Percentiles rank a stretch among this genome's conserved stretches.
These are phyloP conservation scores for Hormiphora californensis DNA, from an alignment of 37 sponge, comb jelly and placozoan species.

Conservation along the genomic window DNA sequence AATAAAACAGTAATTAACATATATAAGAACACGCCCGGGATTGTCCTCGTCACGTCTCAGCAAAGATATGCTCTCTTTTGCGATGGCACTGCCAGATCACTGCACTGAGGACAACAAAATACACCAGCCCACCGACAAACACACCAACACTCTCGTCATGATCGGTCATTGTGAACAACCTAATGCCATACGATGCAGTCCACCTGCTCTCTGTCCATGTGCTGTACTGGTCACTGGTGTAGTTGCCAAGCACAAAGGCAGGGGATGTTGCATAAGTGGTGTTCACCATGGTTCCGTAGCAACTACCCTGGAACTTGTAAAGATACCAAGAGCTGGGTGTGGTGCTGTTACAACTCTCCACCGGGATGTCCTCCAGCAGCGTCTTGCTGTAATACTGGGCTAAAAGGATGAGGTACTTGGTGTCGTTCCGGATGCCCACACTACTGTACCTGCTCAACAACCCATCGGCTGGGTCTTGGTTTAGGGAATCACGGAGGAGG, in stretches of 20 bases:
- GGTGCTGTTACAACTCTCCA: not conserved
- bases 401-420: not conserved
- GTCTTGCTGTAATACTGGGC: not conserved
- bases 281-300: not conserved
- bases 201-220: constrained; percentile 45
- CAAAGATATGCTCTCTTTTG: not conserved
- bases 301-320: not conserved
- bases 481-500: constrained; percentile 1
- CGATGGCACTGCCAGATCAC: constrained; percentile 3
- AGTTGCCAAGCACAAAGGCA: not conserved
- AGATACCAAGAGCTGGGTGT: not conserved
- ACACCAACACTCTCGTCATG: not conserved
- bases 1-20: not conserved
- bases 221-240: not conserved
- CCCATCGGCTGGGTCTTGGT: not conserved
- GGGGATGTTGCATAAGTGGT: constrained; percentile 1
- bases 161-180: not conserved
- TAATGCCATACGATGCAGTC: not conserved
- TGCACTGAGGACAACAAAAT: not conserved
- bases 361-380: not conserved
- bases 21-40: not conserved
- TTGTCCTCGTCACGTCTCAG: no score
- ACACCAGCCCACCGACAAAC: not conserved
- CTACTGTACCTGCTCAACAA: not conserved
- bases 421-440: not conserved